Conservation (phyloP, 2,888 invertebrate species). For the Lamellibrachia satsuma region DNA sequence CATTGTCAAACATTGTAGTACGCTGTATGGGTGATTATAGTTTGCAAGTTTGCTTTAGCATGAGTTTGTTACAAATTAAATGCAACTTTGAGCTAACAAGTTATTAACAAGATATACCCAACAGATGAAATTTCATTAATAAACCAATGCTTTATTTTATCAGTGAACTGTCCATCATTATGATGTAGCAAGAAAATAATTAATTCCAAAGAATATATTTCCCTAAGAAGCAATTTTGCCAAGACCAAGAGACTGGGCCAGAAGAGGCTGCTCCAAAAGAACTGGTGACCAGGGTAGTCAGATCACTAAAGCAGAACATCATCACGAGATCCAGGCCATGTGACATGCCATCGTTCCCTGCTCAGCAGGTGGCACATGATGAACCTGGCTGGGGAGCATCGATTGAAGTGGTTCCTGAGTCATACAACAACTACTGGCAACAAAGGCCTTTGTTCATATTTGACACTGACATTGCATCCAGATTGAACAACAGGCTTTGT, state of each 20-base stretch:
- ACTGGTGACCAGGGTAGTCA: background rate
- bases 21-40: too few species aligned
- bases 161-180: too few species aligned
- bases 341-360: background rate
- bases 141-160: too few species aligned
- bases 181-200: background rate
- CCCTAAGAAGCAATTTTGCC: background rate
- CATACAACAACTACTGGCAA: background rate
- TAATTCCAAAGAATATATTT: background rate
- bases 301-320: background rate
- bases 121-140: too few species aligned
- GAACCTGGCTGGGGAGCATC: background rate
- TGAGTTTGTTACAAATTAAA: too few species aligned
- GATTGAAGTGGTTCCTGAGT: background rate
- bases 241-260: background rate
- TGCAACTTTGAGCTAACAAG: too few species aligned
- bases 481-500: background rate
- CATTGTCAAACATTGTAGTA: too few species aligned
- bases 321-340: background rate
- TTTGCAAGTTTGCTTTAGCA: too few species aligned
- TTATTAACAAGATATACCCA: too few species aligned
- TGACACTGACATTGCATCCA: background rate
- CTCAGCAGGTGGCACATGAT: conserved; percentile 8
- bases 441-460: background rate
- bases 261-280: background rate